Evolutionary conservation across 2,113 vertebrate species (phyloP), one percentile per base, ranked within the genome.

Genomic region (Cichladusa arquata): DNA sequence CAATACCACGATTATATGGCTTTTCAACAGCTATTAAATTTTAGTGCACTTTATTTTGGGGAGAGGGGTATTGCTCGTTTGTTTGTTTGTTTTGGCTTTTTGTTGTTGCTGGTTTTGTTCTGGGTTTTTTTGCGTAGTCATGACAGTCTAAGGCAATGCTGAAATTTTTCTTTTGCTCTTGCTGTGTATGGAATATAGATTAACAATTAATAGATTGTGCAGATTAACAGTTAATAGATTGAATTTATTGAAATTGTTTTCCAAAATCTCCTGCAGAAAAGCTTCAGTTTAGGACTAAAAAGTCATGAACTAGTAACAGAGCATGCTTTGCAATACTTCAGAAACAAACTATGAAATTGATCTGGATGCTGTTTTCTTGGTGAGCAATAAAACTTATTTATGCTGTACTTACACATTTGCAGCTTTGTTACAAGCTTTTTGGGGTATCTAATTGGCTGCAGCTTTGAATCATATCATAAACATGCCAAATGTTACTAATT

Each of bases 401-500:
- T 91, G 67, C 93, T 79, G 67, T 90, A 91, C 71, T 96, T 96
- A 96, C 95, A 93, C 93, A 95, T 95, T 96, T 95, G 90, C 94
- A 97, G 91, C 79, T 96, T 94, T 92, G 74, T 96, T 94, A 96
- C 79, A 95, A 90, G 94, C 92, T 93, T 97, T 96, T 96, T 54
- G 92, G 95, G 97, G 58, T 97, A 82, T 97, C 88, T 96, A 96
- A 97, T 94, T 95, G 88, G 57, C 90, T 95, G 64, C 90, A 97
- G 96, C 93, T 96, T 96, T 95, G 86, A 96, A 89, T 81, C 81
- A 26, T 94, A 88, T 88, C 80, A 47, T 95, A 94, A 95, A 76
- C 90, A 51, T 90, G 93, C 88, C 92, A 94, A 95, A 94, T 93
- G 96, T 93, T 97, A 91, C 86, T 97, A 95, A 96, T 97, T 97